phyloP scores from a whole-genome alignment of 1,140 invertebrate genomes.

The Cyrtorhinus lividipennis region DNA sequence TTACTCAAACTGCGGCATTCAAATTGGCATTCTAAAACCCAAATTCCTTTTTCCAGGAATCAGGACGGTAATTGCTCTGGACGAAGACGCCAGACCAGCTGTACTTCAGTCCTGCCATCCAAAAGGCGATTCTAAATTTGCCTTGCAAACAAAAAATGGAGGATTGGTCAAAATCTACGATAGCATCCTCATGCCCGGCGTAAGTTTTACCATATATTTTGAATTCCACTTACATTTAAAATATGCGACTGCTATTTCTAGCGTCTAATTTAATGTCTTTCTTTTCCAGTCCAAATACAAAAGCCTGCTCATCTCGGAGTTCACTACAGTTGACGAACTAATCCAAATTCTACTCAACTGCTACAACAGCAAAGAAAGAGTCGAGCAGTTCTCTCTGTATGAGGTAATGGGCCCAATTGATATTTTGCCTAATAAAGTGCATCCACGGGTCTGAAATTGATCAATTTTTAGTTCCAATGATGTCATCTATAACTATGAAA shows the following conservation, averaged over 20 bases:
- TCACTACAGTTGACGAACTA: slow-evolving; percentile 78
- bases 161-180: slow-evolving; percentile 82
- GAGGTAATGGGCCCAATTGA: slow-evolving; percentile 49
- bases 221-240: background rate
- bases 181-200: slow-evolving; percentile 70
- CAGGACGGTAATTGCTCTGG: slow-evolving; percentile 63
- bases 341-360: slow-evolving; percentile 71
- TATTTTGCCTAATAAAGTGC: too few relatives aligned
- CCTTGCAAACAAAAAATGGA: slow-evolving; percentile 65
- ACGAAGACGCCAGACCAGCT: slow-evolving; percentile 74
- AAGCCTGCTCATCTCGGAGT: slow-evolving; percentile 72
- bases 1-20: too few relatives aligned
- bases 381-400: slow-evolving; percentile 74
- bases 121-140: slow-evolving; percentile 78
- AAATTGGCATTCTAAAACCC: too few relatives aligned
- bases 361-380: slow-evolving; percentile 64
- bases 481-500: too few relatives aligned
- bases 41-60: slow-evolving; percentile 48
- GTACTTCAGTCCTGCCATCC: slow-evolving; percentile 82
- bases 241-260: background rate
- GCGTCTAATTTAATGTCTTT: slow-evolving; percentile 14
- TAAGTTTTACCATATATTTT: slow-evolving; percentile 30
- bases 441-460: too few relatives aligned
- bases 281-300: slow-evolving; percentile 69
- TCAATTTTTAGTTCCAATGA: too few relatives aligned